These are phyloP conservation scores for Sclerodermus sp. DNA, from an alignment of 2,888 invertebrate species.

Conservation along the genomic window DNA sequence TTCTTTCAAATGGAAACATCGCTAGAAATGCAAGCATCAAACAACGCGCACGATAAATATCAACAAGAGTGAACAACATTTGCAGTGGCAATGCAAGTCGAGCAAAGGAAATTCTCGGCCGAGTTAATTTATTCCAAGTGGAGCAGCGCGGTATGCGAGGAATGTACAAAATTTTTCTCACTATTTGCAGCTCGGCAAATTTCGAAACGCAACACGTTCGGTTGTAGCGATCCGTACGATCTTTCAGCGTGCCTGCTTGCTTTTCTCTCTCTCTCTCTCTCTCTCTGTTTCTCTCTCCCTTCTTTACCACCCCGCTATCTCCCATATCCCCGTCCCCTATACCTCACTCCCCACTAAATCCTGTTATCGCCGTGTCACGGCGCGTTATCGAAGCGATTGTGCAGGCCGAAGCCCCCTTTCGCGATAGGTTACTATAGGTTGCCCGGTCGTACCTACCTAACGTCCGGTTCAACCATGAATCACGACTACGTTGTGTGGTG, in stretches of 20 bases:
- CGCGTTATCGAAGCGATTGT: conserved; percentile 38
- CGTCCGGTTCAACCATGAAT: conserved; percentile 31
- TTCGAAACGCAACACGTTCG: conserved; percentile 20
- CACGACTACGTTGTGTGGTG: conserved; percentile 25
- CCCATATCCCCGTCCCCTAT: conserved; percentile 4
- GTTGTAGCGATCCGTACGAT: conserved; percentile 31
- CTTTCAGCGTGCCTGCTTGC: conserved; percentile 21
- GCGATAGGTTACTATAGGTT: conserved; percentile 39
- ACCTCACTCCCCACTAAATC: conserved; percentile 29
- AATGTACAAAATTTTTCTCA: too few species aligned
- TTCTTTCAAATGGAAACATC: too few species aligned
- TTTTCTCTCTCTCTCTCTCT: neutral
- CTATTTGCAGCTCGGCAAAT: neutral
- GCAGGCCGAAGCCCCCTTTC: conserved; percentile 35
- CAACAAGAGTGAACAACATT: neutral
- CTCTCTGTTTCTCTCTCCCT: conserved; percentile 1
- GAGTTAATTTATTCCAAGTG: too few species aligned
- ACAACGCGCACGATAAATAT: too few species aligned
- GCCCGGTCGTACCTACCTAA: conserved; percentile 30
- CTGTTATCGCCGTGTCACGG: conserved; percentile 39
- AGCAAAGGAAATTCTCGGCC: too few species aligned
- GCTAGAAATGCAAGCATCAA: too few species aligned
- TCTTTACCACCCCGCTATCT: neutral
- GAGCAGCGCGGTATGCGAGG: too few species aligned
- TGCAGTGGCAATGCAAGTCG: too few species aligned